Percentiles rank a stretch among this genome's conserved stretches.
These are phyloP conservation scores for Helicoverpa armigera DNA, from an alignment of 1,140 invertebrate genomes.

Conservation along the genomic window DNA sequence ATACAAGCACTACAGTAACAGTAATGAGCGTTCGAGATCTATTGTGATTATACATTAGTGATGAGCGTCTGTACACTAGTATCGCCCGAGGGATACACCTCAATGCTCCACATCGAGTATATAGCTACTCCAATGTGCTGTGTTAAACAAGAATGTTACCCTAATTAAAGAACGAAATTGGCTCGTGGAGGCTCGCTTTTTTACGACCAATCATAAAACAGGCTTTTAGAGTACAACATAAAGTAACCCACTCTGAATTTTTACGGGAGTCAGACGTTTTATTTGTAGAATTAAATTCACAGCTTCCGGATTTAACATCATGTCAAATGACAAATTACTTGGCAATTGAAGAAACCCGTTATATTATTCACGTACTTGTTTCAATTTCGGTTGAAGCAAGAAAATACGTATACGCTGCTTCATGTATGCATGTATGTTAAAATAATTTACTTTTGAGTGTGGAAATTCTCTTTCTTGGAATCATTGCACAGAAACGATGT, in stretches of 20 bases:
- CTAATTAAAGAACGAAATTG: constrained; percentile 82
- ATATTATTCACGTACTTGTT: neutral
- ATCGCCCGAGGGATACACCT: constrained; percentile 1
- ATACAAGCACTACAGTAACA: neutral
- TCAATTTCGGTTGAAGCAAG: neutral
- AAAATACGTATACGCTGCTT: neutral
- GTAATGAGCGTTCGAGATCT: neutral
- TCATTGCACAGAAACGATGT: no score
- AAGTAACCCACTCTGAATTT: constrained; percentile 64
- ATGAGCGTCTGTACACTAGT: constrained; percentile 3
- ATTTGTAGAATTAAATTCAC: constrained; percentile 65
- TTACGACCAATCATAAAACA: constrained; percentile 82
- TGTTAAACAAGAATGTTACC: constrained; percentile 72
- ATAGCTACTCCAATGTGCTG: constrained; percentile 18
- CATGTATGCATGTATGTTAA: constrained; percentile 2
- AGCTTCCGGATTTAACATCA: constrained; percentile 59
- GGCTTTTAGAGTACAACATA: constrained; percentile 69
- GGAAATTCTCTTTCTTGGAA: neutral
- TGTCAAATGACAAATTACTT: constrained; percentile 47
- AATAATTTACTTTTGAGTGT: constrained; percentile 17
- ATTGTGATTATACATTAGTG: constrained; percentile 8
- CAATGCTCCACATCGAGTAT: neutral
- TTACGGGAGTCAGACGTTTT: constrained; percentile 65
- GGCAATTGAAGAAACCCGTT: constrained; percentile 31
- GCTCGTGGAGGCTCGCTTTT: constrained; percentile 70